Evolutionary conservation across 2,113 vertebrate species (phyloP).

Genomic region (Malurus melanocephalus): DNA sequence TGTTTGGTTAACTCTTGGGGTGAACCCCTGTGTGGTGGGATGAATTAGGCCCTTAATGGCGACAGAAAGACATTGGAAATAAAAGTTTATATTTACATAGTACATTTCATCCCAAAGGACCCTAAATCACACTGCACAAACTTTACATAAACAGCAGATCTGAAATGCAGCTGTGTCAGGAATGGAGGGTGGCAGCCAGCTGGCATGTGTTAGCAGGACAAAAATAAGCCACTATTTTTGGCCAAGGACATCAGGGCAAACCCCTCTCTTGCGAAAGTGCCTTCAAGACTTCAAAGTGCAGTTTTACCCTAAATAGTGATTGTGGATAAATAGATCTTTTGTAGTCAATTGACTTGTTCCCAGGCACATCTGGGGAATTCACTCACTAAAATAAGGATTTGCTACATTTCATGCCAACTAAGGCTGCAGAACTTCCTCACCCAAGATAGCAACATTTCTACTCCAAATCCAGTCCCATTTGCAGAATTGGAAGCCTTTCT

Average conservation of each 20-base stretch:
- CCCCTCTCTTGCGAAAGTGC: slow-evolving; percentile 30
- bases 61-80: background rate
- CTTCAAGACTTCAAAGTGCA: slow-evolving; percentile 14
- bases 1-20: background rate
- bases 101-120: slow-evolving; percentile 33
- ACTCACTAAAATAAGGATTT: background rate
- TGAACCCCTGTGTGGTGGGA: background rate
- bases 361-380: background rate
- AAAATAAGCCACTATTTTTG: slow-evolving; percentile 67
- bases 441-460: background rate
- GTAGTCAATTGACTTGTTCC: background rate
- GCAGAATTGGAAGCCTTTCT: background rate
- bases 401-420: background rate
- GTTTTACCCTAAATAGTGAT: slow-evolving; percentile 1
- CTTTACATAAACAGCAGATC: slow-evolving; percentile 47
- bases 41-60: background rate
- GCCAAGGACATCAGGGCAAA: slow-evolving; percentile 55
- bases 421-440: slow-evolving; percentile 14
- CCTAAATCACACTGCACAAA: slow-evolving; percentile 39
- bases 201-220: slow-evolving; percentile 26
- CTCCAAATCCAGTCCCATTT: background rate
- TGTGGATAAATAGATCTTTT: background rate
- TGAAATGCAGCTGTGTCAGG: slow-evolving; percentile 10
- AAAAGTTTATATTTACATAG: background rate
- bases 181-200: slow-evolving; percentile 49